These are phyloP conservation scores for Drosophila lowei DNA, from an alignment of 1,140 invertebrate genomes.

Conservation along the genomic window DNA sequence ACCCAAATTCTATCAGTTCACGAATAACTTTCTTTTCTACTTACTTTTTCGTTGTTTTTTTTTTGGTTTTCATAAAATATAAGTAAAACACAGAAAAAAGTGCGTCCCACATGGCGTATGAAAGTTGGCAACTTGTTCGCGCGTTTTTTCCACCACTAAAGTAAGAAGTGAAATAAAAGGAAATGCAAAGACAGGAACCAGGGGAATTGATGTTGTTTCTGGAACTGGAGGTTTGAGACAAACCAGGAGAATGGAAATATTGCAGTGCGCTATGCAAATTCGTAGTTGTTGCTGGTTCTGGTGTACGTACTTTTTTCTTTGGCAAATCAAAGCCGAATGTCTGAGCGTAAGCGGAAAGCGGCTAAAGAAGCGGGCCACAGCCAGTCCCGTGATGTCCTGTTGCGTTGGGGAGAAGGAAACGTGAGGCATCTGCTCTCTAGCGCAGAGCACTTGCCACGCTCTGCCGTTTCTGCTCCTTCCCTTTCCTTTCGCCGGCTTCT, in stretches of 20 bases:
- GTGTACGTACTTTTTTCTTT: constrained; percentile 25
- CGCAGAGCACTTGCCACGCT: constrained; percentile 42
- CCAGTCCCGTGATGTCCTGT: constrained; percentile 64
- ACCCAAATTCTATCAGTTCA: constrained; percentile 59
- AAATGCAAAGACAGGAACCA: constrained; percentile 34
- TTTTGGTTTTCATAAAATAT: not conserved
- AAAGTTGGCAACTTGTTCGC: constrained; percentile 70
- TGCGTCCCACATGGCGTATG: constrained; percentile 77
- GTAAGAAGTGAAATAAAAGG: constrained; percentile 60
- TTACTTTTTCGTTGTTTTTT: constrained; percentile 1
- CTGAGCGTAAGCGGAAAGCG: constrained; percentile 13
- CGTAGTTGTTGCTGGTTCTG: constrained; percentile 26
- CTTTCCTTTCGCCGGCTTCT: constrained; percentile 25
- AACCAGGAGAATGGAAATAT: constrained; percentile 26
- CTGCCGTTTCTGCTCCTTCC: constrained; percentile 28
- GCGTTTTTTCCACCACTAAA: constrained; percentile 40
- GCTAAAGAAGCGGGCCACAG: constrained; percentile 41
- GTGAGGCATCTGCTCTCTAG: constrained; percentile 58
- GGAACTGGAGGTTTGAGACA: constrained; percentile 9
- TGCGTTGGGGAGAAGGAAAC: constrained; percentile 61
- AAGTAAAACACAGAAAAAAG: constrained; percentile 41
- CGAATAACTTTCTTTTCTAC: constrained; percentile 44
- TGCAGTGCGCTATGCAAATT: constrained; percentile 57
- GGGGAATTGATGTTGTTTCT: constrained; percentile 56
- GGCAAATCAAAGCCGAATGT: constrained; percentile 48